Conservation (phyloP, 2,797 vertebrate genomes). For the Garrulus glandarius region DNA sequence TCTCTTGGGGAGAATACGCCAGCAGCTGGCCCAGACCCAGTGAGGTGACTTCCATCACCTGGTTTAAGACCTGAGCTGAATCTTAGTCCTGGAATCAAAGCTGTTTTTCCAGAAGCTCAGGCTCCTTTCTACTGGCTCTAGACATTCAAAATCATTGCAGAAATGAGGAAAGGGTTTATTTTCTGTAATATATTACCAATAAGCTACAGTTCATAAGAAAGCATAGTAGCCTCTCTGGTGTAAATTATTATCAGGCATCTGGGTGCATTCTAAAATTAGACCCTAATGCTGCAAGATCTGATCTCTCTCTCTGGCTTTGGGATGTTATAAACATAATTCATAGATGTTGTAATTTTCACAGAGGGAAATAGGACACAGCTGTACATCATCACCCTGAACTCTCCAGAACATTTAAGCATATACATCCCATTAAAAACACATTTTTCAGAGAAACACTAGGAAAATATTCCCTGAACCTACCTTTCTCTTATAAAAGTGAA, state of each 20-base stretch:
- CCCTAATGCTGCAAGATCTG: not conserved
- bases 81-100: not conserved
- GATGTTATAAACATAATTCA: not conserved
- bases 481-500: conserved; percentile 3
- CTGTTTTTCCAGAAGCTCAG: not conserved
- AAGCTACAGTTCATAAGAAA: not conserved
- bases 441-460: not conserved
- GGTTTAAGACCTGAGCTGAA: not conserved
- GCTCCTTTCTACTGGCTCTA: not conserved
- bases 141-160: not conserved
- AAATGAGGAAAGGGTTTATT: not conserved
- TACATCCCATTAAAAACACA: conserved; percentile 28
- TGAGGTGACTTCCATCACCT: fast-evolving
- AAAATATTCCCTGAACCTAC: not conserved
- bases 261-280: not conserved
- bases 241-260: not conserved
- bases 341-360: not conserved
- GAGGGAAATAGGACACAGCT: not conserved
- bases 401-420: not conserved
- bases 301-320: not conserved
- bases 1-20: fast-evolving
- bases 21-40: not conserved
- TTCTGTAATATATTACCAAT: not conserved
- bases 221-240: not conserved
- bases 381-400: not conserved